Conservation (phyloP, 64 coral and sea anemone genomes). For the Cladopsammia gracilis region DNA sequence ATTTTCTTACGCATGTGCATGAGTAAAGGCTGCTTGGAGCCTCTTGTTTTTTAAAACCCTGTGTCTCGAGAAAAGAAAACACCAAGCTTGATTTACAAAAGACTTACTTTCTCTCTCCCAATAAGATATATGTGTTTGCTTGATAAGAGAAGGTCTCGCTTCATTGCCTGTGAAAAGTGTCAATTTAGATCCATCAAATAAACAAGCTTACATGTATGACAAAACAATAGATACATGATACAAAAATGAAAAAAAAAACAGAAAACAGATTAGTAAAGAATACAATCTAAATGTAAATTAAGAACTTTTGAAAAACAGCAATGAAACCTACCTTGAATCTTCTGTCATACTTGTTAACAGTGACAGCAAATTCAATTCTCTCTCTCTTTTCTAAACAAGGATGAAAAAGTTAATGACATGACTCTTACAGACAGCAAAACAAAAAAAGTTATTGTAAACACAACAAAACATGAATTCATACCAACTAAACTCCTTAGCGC, state of each 20-base stretch:
- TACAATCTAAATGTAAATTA: too few relatives aligned
- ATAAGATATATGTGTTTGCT: conserved; percentile 99
- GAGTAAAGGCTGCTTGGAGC: too few relatives aligned
- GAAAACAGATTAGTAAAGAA: neutral
- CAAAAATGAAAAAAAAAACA: neutral
- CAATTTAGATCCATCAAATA: neutral
- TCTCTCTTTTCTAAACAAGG: conserved; percentile 89
- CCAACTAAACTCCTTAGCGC: conserved; percentile 91
- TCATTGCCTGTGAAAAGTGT: conserved; percentile 67
- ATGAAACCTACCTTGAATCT: conserved; percentile 81
- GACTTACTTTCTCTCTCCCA: conserved; percentile 92
- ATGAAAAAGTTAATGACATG: neutral
- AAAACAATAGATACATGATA: neutral
- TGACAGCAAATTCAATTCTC: conserved; percentile 98
- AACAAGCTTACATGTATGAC: too few relatives aligned
- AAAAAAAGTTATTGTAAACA: neutral
- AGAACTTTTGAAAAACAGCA: neutral
- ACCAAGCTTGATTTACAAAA: too few relatives aligned
- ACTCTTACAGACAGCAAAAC: neutral
- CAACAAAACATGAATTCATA: conserved; percentile 23
- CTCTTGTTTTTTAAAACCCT: neutral
- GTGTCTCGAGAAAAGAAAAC: too few relatives aligned
- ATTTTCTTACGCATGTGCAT: too few relatives aligned
- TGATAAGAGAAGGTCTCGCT: conserved; percentile 93
- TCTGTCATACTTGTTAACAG: conserved; percentile 96